Evolutionary conservation across 2,797 vertebrate species (phyloP).

Genomic region (Characodon lateralis): DNA sequence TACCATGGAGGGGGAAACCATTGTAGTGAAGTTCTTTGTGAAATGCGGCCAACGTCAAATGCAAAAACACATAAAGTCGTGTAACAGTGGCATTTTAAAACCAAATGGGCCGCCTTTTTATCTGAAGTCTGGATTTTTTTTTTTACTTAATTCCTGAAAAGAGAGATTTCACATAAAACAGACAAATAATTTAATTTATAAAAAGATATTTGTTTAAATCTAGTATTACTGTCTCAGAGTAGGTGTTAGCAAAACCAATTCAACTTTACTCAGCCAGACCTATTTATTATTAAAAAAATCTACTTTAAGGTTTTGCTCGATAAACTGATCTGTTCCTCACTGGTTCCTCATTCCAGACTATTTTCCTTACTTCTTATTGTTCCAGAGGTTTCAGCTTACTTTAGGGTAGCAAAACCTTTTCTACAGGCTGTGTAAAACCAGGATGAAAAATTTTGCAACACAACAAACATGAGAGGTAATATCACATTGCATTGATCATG

Average conservation of each 20-base stretch:
- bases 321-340: background rate
- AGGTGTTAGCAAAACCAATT: slow-evolving; percentile 1
- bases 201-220: background rate
- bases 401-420: too few species aligned
- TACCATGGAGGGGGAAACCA: background rate
- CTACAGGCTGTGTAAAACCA: too few species aligned
- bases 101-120: slow-evolving; percentile 10
- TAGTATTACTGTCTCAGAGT: too few species aligned
- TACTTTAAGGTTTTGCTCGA: background rate
- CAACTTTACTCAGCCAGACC: background rate
- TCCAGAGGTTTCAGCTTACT: slow-evolving; percentile 9
- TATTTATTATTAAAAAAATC: background rate
- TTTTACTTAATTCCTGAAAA: slow-evolving; percentile 37
- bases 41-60: slow-evolving; percentile 11
- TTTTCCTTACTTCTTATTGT: background rate
- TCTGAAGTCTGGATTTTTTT: background rate
- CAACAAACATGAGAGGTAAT: too few species aligned
- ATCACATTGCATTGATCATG: too few species aligned
- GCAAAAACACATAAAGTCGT: slow-evolving; percentile 22
- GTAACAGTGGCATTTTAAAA: slow-evolving; percentile 37
- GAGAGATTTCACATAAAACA: background rate
- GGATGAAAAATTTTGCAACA: too few species aligned
- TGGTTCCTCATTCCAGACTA: slow-evolving; percentile 36
- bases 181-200: background rate
- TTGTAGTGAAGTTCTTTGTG: background rate